phyloP scores from a whole-genome alignment of 2,797 vertebrate genomes.

The Acanthurus tractus region DNA sequence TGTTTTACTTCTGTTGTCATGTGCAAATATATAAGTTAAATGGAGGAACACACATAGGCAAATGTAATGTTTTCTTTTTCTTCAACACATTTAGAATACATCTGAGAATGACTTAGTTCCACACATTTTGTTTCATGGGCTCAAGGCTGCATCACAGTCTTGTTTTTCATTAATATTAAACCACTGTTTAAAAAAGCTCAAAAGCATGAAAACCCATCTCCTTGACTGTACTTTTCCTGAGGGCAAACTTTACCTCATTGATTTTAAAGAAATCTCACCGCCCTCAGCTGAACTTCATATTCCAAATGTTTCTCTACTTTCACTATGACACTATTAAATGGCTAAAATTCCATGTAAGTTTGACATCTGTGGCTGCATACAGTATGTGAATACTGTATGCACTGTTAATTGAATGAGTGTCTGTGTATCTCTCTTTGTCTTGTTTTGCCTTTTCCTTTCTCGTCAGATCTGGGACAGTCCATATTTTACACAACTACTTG shows the following conservation, averaged over 20 bases:
- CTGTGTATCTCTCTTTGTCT: slow-evolving; percentile 79
- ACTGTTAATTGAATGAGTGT: slow-evolving; percentile 81
- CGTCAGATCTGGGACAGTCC: slow-evolving; percentile 98
- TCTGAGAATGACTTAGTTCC: slow-evolving; percentile 59
- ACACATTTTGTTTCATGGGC: slow-evolving; percentile 56
- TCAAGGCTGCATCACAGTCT: slow-evolving; percentile 68
- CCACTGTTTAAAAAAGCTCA: slow-evolving; percentile 67
- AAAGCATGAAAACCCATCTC: slow-evolving; percentile 77
- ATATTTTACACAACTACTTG: slow-evolving; percentile 99
- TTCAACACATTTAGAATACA: slow-evolving; percentile 40
- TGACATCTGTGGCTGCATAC: slow-evolving; percentile 69
- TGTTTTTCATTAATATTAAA: slow-evolving; percentile 81
- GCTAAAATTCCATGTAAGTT: slow-evolving; percentile 42
- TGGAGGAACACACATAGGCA: slow-evolving; percentile 23
- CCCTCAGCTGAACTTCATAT: slow-evolving; percentile 48
- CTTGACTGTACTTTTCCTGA: slow-evolving; percentile 62
- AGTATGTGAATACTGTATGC: slow-evolving; percentile 77
- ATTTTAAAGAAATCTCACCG: slow-evolving; percentile 63
- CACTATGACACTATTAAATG: slow-evolving; percentile 52
- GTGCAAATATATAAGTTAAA: slow-evolving; percentile 58
- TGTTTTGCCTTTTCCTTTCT: slow-evolving; percentile 82
- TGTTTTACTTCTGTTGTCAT: slow-evolving; percentile 69
- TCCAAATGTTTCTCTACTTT: slow-evolving; percentile 29
- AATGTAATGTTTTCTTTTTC: slow-evolving; percentile 45
- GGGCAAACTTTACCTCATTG: slow-evolving; percentile 55